Evolutionary conservation across 2,113 vertebrate genomes (phyloP), one percentile per base, ranked within the genome.

Genomic region (Hypomesus transpacificus): DNA sequence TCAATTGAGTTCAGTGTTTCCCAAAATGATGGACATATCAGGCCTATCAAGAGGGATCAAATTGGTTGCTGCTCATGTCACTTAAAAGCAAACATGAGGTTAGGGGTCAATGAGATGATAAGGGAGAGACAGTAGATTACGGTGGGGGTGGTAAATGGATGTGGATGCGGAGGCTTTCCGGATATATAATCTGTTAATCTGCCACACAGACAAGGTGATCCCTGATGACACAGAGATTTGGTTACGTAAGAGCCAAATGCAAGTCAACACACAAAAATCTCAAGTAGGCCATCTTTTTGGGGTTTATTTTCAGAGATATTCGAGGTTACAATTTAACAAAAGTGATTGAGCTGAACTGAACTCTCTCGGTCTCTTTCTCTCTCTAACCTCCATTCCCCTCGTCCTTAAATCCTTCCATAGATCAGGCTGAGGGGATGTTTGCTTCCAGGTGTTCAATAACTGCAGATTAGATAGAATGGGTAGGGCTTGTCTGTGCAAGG

Each of bases 171-270:
- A 73, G 57, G 53, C 71, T 71, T 69, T 80, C 66, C 34, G 75
- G 72, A 85, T 54, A 66, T 62, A 73, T 87, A 87, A 87, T 69
- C 79, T 80, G 77, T 75, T 87, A 83, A 86, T 86, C 86, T 84
- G 79, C 69, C 39, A 60, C 66, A 63, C 76, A 85, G 76, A 82
- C 80, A 82, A 87, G 76, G 76, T 79, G 75, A 82, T 80, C 70
- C 75, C 59, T 78, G 61, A 39, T 50, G 61, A 60, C 64, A 69
- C 51, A n/a, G 53, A 75, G 56, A 46, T 46, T 9, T 46, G 60
- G 22, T 79, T 77, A 73, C 46, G 54, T 77, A 81, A 81, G 61
- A 69, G 9, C 69, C 51, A 28, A 54, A 68, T 28, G 52, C 51
- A 53, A 68, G 51, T 39, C n/a, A 21, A 31, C 66, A 54, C 66